Evolutionary conservation across 2,797 vertebrate genomes (phyloP).

Genomic region (Emys orbicularis): DNA sequence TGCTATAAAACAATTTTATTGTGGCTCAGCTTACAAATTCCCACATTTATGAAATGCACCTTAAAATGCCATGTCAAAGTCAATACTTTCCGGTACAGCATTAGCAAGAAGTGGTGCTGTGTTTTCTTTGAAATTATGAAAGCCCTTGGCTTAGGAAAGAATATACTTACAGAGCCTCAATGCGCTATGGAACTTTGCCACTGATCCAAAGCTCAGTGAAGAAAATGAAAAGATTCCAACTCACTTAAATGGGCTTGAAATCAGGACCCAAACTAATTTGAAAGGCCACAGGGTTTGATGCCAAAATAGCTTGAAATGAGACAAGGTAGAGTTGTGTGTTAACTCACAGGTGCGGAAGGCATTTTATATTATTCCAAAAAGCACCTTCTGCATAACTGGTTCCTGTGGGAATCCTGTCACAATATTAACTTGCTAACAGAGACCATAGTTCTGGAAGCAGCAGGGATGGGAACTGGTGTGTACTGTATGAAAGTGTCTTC

Average conservation of each 20-base stretch:
- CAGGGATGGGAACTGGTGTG: accelerated
- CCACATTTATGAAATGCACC: neutral
- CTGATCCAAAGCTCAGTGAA: neutral
- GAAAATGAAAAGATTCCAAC: neutral
- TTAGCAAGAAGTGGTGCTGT: neutral
- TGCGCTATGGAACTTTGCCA: neutral
- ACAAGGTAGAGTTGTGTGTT: neutral
- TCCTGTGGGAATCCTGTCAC: neutral
- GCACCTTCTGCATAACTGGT: neutral
- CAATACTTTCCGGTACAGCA: neutral
- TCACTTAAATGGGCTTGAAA: neutral
- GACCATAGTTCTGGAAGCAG: neutral
- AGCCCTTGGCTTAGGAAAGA: neutral
- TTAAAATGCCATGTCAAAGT: neutral
- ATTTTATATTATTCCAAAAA: neutral
- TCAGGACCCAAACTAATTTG: neutral
- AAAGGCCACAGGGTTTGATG: neutral
- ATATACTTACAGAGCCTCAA: neutral
- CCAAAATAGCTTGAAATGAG: neutral
- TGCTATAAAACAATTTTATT: neutral
- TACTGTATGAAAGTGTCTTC: neutral
- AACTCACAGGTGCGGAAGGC: neutral
- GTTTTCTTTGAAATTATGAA: neutral
- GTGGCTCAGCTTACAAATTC: conserved; percentile 18
- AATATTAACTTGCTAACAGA: neutral